Base-by-base conservation (phyloP, 2,797 vertebrate species). In the Chelonia mydas region DNA sequence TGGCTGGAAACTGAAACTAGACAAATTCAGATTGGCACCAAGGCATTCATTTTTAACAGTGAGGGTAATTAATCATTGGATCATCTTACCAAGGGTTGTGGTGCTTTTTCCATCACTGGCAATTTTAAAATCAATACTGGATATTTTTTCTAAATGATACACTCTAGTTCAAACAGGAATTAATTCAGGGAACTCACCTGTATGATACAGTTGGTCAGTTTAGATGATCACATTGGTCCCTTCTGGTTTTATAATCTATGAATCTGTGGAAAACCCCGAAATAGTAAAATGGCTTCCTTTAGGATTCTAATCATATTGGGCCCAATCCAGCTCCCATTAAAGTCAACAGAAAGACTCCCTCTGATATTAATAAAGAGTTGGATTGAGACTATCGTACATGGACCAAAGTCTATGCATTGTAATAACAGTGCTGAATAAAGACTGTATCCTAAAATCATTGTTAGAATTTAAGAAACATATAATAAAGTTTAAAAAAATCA, bases 301-400 rank as follows among this genome's bases (percentile, higher is more conserved):
- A 81, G 28, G 13, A 82, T 80, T 91, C 28, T 76, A 76, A 47
- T 28, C 23, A 28, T 16, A 76, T 47, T 76, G 72, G 81, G 31
- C 5, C 5, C 28, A 17, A 25, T 0, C 0, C 11, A 41, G 12
- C 27, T 55, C 6, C 50, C n/a, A 27, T 0, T 5, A 61, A 19
- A 77, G 5, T 41, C 88, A 68, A 37, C 33, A 68, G 65, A 37
- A 68, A 37, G n/a, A 68, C n/a, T 81, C 13, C 33, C 19, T 41
- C 16, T 90, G n/a, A 86, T 81, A 28, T 25, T 37, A 16, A 16
- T 61, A 89, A 89, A 93, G 82, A 16, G 6, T 49, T 85, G 7
- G 25, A 37, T 23, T 68, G 65, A n/a, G 19, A 68, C 13, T 31
- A 61, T 61, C 59, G 61, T 31, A 61, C 59, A 8, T 61, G 31